Evolutionary conservation across 2,113 vertebrate species (phyloP).

Genomic region (Accipiter virgatus): DNA sequence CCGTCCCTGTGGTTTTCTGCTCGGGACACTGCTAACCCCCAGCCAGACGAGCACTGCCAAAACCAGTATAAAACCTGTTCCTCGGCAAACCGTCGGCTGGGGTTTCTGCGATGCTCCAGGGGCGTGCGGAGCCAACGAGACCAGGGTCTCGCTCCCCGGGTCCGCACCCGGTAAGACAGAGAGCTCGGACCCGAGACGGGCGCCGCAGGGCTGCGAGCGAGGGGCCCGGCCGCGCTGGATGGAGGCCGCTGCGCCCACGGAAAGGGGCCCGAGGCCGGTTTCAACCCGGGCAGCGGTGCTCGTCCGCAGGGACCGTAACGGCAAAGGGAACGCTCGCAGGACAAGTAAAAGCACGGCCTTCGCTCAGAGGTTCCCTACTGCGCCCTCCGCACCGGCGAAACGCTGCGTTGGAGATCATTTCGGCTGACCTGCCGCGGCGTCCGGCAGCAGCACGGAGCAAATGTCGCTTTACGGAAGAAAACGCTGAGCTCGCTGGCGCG

Average conservation of each 20-base stretch:
- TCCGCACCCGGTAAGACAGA: background rate
- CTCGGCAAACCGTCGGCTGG: background rate
- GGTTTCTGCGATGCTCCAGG: background rate
- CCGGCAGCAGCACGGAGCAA: slow-evolving; percentile 6
- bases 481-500: background rate
- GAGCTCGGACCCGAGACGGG: background rate
- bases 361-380: background rate
- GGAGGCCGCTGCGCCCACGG: background rate
- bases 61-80: background rate
- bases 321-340: background rate
- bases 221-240: fast-evolving
- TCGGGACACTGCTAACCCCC: slow-evolving; percentile 39
- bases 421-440: background rate
- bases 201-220: background rate
- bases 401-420: background rate
- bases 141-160: background rate
- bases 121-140: background rate
- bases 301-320: background rate
- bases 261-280: background rate
- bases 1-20: slow-evolving; percentile 54
- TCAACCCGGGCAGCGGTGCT: background rate
- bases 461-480: background rate
- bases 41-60: background rate
- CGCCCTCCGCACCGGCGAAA: background rate
- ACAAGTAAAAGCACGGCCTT: background rate